Evolutionary conservation across 2,888 invertebrate genomes (phyloP).

Genomic region (Luperina nickerlii): DNA sequence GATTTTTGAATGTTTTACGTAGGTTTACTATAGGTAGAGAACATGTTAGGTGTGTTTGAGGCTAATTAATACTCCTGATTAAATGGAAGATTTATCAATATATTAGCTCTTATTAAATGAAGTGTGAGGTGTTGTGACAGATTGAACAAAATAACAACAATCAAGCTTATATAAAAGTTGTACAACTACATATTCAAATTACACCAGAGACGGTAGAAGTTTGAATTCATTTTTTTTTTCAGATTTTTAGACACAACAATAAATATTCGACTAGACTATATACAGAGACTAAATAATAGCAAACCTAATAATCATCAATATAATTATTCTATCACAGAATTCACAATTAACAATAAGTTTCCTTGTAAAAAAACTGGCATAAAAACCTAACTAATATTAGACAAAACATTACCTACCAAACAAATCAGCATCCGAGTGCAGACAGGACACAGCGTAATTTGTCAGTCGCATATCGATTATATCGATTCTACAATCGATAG

Average conservation of each 20-base stretch:
- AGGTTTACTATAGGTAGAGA: not conserved
- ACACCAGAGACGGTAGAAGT: not conserved
- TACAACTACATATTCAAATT: not conserved
- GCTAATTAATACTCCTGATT: not conserved
- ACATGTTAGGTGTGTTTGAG: conserved; percentile 14
- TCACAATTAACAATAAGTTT: not conserved
- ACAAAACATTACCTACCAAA: conserved; percentile 55
- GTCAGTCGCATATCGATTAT: conserved; percentile 85
- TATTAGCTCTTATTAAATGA: too few relatives aligned
- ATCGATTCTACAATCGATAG: conserved; percentile 84
- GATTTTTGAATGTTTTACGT: conserved; percentile 19
- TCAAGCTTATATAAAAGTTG: too few relatives aligned
- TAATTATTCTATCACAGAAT: not conserved
- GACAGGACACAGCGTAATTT: conserved; percentile 86
- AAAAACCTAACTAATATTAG: not conserved
- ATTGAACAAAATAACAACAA: not conserved
- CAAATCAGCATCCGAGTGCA: conserved; percentile 69
- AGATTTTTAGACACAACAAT: not conserved
- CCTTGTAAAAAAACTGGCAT: not conserved
- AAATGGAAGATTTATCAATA: too few relatives aligned
- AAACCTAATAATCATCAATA: not conserved
- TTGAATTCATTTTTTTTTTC: not conserved
- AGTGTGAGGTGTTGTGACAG: not conserved
- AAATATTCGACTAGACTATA: not conserved
- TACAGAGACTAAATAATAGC: not conserved